Conservation (phyloP, 2,113 vertebrate species). For the Myodes glareolus region DNA sequence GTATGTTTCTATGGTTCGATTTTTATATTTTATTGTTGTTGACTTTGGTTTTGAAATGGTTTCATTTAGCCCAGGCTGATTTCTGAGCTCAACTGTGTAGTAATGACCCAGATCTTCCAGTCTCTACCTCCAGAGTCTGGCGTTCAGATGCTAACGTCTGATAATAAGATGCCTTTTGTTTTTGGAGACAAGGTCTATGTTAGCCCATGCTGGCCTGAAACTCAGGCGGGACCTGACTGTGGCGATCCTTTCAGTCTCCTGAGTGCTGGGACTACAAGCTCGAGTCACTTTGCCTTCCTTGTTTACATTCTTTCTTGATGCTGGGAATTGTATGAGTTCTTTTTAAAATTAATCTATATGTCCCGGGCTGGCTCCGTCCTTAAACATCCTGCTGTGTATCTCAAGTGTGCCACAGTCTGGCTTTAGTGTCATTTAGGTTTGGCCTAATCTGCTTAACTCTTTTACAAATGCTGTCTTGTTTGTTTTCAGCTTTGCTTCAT, state of each 20-base stretch:
- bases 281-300: background rate
- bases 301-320: background rate
- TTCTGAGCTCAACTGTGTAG: background rate
- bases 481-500: conserved; percentile 90
- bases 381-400: background rate
- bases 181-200: background rate
- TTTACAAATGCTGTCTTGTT: conserved; percentile 47
- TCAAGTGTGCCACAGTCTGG: background rate
- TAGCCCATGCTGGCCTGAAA: background rate
- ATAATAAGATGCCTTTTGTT: too few species aligned
- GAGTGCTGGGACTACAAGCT: background rate
- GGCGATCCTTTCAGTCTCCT: background rate
- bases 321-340: background rate
- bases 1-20: conserved; percentile 19
- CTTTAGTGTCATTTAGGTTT: background rate
- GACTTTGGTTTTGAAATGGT: background rate
- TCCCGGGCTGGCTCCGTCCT: background rate
- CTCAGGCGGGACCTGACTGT: background rate
- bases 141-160: background rate
- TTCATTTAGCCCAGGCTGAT: background rate
- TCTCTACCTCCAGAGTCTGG: too few species aligned
- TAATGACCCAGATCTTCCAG: background rate
- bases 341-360: background rate
- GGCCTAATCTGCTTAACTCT: conserved; percentile 4
- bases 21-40: background rate